Percentiles rank a stretch among this genome's conserved stretches.
phyloP scores from a whole-genome alignment of 2,113 vertebrate genomes.

The Aspidoscelis tigris region DNA sequence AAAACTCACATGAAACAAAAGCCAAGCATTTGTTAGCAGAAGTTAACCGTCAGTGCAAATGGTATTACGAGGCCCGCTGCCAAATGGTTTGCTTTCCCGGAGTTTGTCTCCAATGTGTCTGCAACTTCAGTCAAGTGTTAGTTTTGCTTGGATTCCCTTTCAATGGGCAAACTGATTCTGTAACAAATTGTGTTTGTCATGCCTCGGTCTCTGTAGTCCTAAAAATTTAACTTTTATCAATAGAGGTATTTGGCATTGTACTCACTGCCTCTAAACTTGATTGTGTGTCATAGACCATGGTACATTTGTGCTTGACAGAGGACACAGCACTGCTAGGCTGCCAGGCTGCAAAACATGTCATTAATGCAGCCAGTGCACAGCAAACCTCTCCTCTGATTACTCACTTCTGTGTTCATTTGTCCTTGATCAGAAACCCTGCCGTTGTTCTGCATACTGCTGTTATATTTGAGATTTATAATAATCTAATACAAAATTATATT shows the following conservation, averaged over 20 bases:
- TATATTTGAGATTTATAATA: conserved; percentile 1
- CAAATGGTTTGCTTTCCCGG: background rate
- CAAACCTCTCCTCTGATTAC: background rate
- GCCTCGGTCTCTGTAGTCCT: conserved; percentile 31
- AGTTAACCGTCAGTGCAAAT: background rate
- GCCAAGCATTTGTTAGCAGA: conserved; percentile 1
- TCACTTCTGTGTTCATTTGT: background rate
- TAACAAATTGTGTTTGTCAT: conserved; percentile 45
- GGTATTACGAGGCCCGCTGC: background rate
- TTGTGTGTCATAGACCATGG: background rate
- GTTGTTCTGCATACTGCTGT: background rate
- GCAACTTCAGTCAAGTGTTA: background rate
- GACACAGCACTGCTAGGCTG: background rate
- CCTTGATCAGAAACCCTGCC: background rate
- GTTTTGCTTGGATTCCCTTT: conserved; percentile 14
- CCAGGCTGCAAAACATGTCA: background rate
- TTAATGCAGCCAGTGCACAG: background rate
- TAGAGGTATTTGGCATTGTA: conserved; percentile 1
- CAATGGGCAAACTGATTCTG: conserved; percentile 34
- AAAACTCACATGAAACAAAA: background rate
- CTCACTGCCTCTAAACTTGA: conserved; percentile 20
- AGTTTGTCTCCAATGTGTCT: background rate
- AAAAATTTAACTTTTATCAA: conserved; percentile 34
- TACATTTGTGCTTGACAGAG: background rate
- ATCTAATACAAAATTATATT: background rate